Base-by-base conservation (phyloP, 1,140 invertebrate species). In the Acromyrmex heyeri region DNA sequence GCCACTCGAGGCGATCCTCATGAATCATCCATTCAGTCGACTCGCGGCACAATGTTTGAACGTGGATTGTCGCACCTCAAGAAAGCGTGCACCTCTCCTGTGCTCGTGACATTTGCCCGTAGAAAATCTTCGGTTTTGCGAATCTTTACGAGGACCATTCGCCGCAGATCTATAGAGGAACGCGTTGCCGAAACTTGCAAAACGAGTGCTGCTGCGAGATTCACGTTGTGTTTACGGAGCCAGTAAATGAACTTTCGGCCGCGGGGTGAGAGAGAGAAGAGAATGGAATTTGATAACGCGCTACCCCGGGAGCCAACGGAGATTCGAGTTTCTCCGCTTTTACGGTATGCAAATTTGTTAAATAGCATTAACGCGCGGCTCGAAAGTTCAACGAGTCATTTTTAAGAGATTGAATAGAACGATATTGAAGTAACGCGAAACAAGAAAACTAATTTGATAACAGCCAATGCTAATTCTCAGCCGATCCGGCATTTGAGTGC, bases 21-120 rank as follows among this genome's bases (percentile, higher is more conserved):
- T 94, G 92, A 93, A 93, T 94, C 94, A 93, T 92, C 91, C 85
- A 93, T 93, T 92, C 88, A 90, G 53, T 18, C 55, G 79, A 67
- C 75, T 67, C 44, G 82, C 65, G 65, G n/a, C 57, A 93, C 91
- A 94, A 94, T 92, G 91, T 93, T 93, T 88, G 91, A 91, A 81
- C 85, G 79, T 48, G 86, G 86, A 91, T 90, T 91, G 91, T 92
- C 90, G 90, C 88, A 85, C 89, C 16, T 78, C 34, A 76, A 88
- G 88, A 91, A 92, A 91, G 89, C 88, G 86, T 85, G 87, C 75
- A 57, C 34, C 34, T 69, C 30, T 53, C 24, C 76, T 86, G 72
- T 90, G 86, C 88, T 21, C 88, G 86, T 89, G 83, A 88, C 70
- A 86, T 69, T 83, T 69, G 85, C 4, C 82, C 90, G 85, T 93